Base-by-base conservation (phyloP, 1,140 invertebrate genomes). In the Caligus rogercresseyi region DNA sequence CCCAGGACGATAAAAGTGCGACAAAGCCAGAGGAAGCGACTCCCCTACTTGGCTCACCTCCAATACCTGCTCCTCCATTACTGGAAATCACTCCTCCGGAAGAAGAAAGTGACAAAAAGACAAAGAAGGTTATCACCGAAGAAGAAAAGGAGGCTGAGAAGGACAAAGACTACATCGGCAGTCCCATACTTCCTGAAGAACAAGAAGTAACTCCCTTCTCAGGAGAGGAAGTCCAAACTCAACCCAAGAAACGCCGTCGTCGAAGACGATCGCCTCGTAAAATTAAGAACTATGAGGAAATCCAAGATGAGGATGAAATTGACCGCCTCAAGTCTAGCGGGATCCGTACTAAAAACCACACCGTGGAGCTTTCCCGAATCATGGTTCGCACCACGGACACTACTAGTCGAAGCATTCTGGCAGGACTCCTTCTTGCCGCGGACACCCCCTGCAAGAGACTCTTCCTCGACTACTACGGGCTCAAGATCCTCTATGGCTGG, bases 401-500 rank as follows among this genome's bases (percentile, higher is more conserved):
- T 21, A 78, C 81, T 55, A 83, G 85, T 23, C 80, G 88, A 64
- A 75, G 79, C 0, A 79, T 82, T 58, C 74, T 81, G 4, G 70
- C 78, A 3, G 68, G 74, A 21, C 71, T 80, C 4, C 77, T 89
- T 59, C 77, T 81, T 11, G 77, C 78, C 61, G 85, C 84, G 0
- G 85, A 87, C 69, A 73, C 85, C 64, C 83, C 82, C 1, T 96
- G 82, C 74, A 81, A 86, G 16, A 75, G 91, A 23, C 76, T 96
- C 23, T 95, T 96, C 73, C 75, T 96, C 15, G 92, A 95, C 75
- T 96, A 96, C 75, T 89, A 95, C 70, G 92, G 91, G 0, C 75
- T 97, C 24, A 77, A 85, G 11, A 73, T 96, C 21, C 77, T 97
- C 51, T 89, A 89, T 77, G 87, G 86, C 52, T 96, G 92, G 82